Percentiles rank a stretch among this genome's conserved stretches.
Evolutionary conservation across 2,888 invertebrate species (phyloP).

Genomic region (Xylota segnis): DNA sequence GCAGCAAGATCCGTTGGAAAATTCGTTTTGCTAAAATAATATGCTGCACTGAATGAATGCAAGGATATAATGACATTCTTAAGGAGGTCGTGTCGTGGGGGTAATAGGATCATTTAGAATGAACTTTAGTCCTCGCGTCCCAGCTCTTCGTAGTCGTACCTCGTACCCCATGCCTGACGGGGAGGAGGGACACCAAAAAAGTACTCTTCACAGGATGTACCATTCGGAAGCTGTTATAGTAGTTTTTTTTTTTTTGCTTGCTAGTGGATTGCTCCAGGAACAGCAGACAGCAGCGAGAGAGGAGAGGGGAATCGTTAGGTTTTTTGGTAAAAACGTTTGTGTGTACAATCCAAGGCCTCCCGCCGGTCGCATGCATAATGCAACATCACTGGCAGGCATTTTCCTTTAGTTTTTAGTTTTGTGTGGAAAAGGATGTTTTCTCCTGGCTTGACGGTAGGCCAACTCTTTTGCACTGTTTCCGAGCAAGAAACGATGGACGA

Average conservation of each 20-base stretch:
- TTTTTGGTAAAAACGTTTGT: slow-evolving; percentile 55
- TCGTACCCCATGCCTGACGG: not conserved
- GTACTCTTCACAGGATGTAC: slow-evolving; percentile 48
- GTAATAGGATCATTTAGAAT: slow-evolving; percentile 59
- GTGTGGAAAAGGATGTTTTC: slow-evolving; percentile 7
- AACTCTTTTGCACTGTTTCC: slow-evolving; percentile 30
- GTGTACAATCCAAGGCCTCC: slow-evolving; percentile 51
- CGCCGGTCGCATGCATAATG: slow-evolving; percentile 70
- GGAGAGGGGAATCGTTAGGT: slow-evolving; percentile 29
- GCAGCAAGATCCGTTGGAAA: slow-evolving; percentile 26
- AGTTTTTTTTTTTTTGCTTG: too few relatives aligned
- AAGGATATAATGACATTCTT: slow-evolving; percentile 57
- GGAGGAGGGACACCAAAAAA: not conserved
- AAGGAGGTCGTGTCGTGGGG: slow-evolving; percentile 45
- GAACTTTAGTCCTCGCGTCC: slow-evolving; percentile 33
- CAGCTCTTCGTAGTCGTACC: not conserved
- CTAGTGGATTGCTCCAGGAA: slow-evolving; percentile 23
- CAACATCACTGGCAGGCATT: slow-evolving; percentile 70
- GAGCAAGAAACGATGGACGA: slow-evolving; percentile 2
- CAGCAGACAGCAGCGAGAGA: slow-evolving; percentile 24
- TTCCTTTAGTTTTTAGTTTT: slow-evolving; percentile 53
- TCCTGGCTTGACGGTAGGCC: slow-evolving; percentile 27
- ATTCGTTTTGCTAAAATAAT: slow-evolving; percentile 50
- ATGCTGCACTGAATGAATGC: slow-evolving; percentile 21
- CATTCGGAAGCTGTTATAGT: slow-evolving; percentile 59